Base-by-base conservation (phyloP, 2,797 vertebrate genomes). In the Triplophysa bombifrons region DNA sequence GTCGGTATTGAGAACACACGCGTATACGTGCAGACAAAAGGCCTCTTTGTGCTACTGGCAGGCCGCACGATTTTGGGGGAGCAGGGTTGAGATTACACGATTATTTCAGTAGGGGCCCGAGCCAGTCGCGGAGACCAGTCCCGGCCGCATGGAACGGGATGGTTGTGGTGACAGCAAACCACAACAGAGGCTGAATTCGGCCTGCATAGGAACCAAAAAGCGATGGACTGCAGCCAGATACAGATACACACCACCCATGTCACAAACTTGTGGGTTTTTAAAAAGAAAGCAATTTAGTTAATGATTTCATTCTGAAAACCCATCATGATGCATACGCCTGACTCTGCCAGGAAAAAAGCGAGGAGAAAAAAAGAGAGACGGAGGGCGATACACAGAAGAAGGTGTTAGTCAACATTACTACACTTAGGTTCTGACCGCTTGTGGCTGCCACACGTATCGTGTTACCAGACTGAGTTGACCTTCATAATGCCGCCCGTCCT, bases 281-380 rank as follows among this genome's bases (percentile, higher is more conserved):
- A 85, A 92, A 92, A 30, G 89, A 93, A 92, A 92, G 91, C 92
- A 90, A 90, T 92, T 92, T 90, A 90, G 91, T 90, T 92, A 90
- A 91, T 93, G 90, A 92, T 93, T 93, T 93, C 89, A 91, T 93
- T 92, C 91, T 88, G 88, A 90, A 90, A 88, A 86, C 80, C 86
- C 88, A 89, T 91, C 88, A 87, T 90, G 87, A 90, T 91, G 88
- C 88, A 87, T 87, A 87, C 75, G 85, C 87, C 84, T 71, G 81
- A 67, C 78, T 46, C 71, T 84, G 87, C 82, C 83, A 88, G 86
- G 75, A 80, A 86, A 83, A 80, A 77, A 79, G 82, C 78, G 68
- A 58, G 78, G 58, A 80, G 82, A 56, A 74, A 83, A 66, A 70
- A 20, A 73, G 73, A 84, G 68, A 68, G 82, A 84, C 84, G 46